phyloP scores from a whole-genome alignment of 2,888 invertebrate genomes.

The Spilarctia lutea region DNA sequence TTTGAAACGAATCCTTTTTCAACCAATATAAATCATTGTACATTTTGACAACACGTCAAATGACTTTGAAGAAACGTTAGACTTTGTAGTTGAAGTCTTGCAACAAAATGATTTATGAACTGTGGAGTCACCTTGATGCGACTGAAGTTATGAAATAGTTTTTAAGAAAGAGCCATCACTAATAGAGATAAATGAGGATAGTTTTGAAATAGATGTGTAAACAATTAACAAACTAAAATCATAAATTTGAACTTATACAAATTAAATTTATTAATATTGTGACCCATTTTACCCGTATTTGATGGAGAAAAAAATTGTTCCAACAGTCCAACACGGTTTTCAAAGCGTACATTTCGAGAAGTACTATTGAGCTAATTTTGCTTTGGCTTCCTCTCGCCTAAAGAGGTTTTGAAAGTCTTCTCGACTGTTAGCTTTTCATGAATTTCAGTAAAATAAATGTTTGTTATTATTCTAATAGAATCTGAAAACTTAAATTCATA shows the following conservation, averaged over 20 bases:
- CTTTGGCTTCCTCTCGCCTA: slow-evolving; percentile 42
- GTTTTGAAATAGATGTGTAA: background rate
- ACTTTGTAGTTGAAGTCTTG: slow-evolving; percentile 23
- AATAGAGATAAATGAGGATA: slow-evolving; percentile 20
- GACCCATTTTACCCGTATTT: slow-evolving; percentile 26
- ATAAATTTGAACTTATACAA: slow-evolving; percentile 4
- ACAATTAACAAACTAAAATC: background rate
- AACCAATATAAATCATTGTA: slow-evolving; percentile 43
- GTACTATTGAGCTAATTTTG: slow-evolving; percentile 48
- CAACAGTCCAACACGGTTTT: slow-evolving; percentile 29
- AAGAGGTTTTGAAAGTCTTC: slow-evolving; percentile 34
- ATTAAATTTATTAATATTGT: slow-evolving; percentile 29
- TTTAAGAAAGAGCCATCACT: slow-evolving; percentile 30
- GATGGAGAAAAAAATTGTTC: slow-evolving; percentile 30
- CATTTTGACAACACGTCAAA: slow-evolving; percentile 44
- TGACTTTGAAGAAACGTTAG: slow-evolving; percentile 30
- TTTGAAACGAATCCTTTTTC: slow-evolving; percentile 35
- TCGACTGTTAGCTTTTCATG: slow-evolving; percentile 26
- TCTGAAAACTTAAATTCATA: background rate
- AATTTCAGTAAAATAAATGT: background rate
- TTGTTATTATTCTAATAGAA: background rate
- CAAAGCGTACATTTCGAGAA: slow-evolving; percentile 27
- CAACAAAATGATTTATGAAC: slow-evolving; percentile 48
- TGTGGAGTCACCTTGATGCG: slow-evolving; percentile 35
- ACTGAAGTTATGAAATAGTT: slow-evolving; percentile 17